Base-by-base conservation (phyloP, 2,888 invertebrate genomes). In the Caenorhabditis uteleia region DNA sequence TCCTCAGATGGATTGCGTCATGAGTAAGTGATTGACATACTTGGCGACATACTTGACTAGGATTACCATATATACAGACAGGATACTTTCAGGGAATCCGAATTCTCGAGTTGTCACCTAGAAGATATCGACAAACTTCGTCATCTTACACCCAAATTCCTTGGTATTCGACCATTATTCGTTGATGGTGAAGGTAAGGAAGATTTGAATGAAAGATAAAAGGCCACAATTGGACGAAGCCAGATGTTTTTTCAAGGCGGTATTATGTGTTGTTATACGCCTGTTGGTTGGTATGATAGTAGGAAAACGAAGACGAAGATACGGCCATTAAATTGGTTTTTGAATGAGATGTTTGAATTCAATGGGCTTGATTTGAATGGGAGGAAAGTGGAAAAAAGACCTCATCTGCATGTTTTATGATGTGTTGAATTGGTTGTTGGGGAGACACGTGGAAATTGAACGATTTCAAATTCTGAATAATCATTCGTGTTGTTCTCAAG, bases 151-250 rank as follows among this genome's bases (percentile, higher is more conserved):
- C 64, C 70, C 0, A 43, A 54, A 34, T 74, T 61, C 43, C 45
- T 59, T 40, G 62, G 74, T 38, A 49, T 64, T 25, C 49, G 57
- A 39, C 59, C 29, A 23, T 42, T 74, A 21, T 40, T 43, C 16
- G 66, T 74, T 12, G 71, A 68, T 40, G 74, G 68, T 34, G 62
- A 68, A 59, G 65, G 74, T 71, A 21, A 25, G 12, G 12, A 20
- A n/a, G n/a, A n/a, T n/a, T n/a, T n/a, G n/a, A n/a, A n/a, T n/a
- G n/a, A n/a, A n/a, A n/a, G n/a, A n/a, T n/a, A n/a, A n/a, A n/a
- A n/a, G n/a, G n/a, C n/a, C n/a, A n/a, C n/a, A n/a, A n/a, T n/a
- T n/a, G n/a, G n/a, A n/a, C n/a, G n/a, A n/a, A 20, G 36, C 7
- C 36, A 36, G 36, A 36, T 36, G 36, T 36, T 36, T 36, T 36